These are phyloP conservation scores for Acipenser transmontanus DNA, from an alignment of 2,797 vertebrate species.

Conservation along the genomic window DNA sequence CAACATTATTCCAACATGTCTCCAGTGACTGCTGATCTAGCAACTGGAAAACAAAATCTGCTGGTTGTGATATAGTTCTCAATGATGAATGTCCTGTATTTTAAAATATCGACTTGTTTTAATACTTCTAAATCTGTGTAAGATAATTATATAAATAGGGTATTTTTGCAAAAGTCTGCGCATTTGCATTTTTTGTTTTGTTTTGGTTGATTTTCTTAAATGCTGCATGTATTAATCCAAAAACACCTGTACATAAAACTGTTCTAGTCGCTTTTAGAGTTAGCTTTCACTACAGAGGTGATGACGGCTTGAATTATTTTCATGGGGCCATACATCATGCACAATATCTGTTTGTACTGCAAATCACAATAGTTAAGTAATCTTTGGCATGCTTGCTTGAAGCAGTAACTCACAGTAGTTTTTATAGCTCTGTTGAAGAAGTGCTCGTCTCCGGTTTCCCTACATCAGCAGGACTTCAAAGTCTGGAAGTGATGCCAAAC, in stretches of 20 bases:
- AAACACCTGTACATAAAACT: neutral
- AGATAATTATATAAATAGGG: no score
- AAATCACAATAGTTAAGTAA: slow-evolving; percentile 26
- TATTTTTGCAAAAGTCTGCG: neutral
- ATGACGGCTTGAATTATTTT: slow-evolving; percentile 2
- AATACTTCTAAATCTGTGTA: no score
- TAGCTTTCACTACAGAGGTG: slow-evolving; percentile 3
- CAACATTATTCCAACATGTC: slow-evolving; percentile 27
- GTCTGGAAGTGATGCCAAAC: slow-evolving; percentile 7
- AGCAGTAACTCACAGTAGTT: slow-evolving; percentile 26
- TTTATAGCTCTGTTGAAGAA: slow-evolving; percentile 16
- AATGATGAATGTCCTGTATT: neutral
- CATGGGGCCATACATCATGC: slow-evolving; percentile 11
- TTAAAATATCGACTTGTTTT: neutral
- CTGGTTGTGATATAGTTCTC: no score
- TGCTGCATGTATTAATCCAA: slow-evolving; percentile 1
- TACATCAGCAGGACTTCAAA: slow-evolving; percentile 24
- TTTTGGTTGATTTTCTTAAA: slow-evolving; percentile 3
- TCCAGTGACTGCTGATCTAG: slow-evolving; percentile 10
- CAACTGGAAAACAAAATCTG: no score
- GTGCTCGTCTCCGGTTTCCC: slow-evolving; percentile 8
- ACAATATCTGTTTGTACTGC: slow-evolving; percentile 32
- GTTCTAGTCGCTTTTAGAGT: neutral
- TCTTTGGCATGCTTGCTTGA: slow-evolving; percentile 25
- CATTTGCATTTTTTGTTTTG: neutral